Conservation (phyloP, 2,797 vertebrate genomes). For the Cheracebus regulus region DNA sequence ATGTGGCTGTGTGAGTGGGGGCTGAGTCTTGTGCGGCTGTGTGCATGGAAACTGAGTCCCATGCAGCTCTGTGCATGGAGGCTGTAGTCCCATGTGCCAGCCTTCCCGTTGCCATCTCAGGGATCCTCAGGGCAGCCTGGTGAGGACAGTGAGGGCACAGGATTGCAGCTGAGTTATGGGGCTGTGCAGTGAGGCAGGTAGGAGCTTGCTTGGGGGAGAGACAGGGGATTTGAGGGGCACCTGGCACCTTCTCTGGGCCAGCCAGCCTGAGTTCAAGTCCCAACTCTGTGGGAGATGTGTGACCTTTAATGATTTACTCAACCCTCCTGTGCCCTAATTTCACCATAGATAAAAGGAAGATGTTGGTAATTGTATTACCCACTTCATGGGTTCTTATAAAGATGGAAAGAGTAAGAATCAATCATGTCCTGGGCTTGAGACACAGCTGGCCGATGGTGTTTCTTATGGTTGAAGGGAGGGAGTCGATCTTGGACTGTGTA, state of each 20-base stretch:
- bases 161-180: background rate
- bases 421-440: background rate
- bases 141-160: background rate
- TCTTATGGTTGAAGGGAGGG: background rate
- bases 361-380: background rate
- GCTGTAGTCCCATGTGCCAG: background rate
- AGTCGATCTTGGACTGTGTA: too few relatives aligned
- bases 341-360: background rate
- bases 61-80: background rate
- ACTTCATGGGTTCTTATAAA: background rate
- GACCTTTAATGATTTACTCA: background rate
- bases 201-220: background rate
- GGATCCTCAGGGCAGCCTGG: background rate
- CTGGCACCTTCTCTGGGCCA: background rate
- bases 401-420: background rate
- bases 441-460: background rate
- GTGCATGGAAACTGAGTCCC: too few relatives aligned
- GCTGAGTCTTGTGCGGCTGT: too few relatives aligned
- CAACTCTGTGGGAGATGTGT: background rate
- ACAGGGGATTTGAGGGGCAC: too few relatives aligned
- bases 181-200: background rate
- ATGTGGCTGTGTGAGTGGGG: accelerated
- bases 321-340: background rate
- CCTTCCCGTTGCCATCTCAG: accelerated
- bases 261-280: background rate